phyloP scores from a whole-genome alignment of 2,113 vertebrate species.

The Aviceda subcristata region DNA sequence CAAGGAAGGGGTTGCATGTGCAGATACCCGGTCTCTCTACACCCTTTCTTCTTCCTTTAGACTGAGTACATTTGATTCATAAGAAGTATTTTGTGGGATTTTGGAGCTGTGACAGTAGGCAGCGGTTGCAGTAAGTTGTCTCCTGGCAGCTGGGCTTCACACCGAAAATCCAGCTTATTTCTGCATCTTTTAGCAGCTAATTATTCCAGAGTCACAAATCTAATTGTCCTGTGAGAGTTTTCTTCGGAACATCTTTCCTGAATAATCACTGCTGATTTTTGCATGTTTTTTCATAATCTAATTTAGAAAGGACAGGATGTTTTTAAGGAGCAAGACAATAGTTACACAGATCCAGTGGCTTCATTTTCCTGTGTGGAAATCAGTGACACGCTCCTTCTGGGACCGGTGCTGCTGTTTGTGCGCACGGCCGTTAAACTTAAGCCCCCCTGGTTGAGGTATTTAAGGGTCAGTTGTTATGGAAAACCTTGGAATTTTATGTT shows the following conservation, averaged over 20 bases:
- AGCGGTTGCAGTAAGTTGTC: neutral
- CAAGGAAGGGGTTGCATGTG: neutral
- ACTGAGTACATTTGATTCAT: neutral
- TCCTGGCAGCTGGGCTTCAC: neutral
- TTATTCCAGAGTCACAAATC: slow-evolving; percentile 22
- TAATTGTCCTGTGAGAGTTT: neutral
- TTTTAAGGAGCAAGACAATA: slow-evolving; percentile 17
- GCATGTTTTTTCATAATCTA: slow-evolving; percentile 10
- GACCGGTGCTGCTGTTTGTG: neutral
- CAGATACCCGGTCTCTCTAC: neutral
- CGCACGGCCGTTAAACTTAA: neutral
- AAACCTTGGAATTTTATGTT: neutral
- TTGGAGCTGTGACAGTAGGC: neutral
- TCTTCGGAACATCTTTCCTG: slow-evolving; percentile 42
- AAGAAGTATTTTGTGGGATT: neutral
- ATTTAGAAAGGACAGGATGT: slow-evolving; percentile 50
- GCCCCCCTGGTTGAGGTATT: neutral
- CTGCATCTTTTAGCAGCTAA: slow-evolving; percentile 11
- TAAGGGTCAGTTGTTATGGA: slow-evolving; percentile 19
- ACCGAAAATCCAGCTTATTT: neutral
- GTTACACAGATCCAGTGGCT: neutral
- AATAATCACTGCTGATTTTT: slow-evolving; percentile 32
- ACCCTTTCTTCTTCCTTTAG: neutral
- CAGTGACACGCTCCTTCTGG: neutral
- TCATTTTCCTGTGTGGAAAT: slow-evolving; percentile 19